Evolutionary conservation across 2,888 invertebrate species (phyloP).

Genomic region (Rotaria magnacalcarata): DNA sequence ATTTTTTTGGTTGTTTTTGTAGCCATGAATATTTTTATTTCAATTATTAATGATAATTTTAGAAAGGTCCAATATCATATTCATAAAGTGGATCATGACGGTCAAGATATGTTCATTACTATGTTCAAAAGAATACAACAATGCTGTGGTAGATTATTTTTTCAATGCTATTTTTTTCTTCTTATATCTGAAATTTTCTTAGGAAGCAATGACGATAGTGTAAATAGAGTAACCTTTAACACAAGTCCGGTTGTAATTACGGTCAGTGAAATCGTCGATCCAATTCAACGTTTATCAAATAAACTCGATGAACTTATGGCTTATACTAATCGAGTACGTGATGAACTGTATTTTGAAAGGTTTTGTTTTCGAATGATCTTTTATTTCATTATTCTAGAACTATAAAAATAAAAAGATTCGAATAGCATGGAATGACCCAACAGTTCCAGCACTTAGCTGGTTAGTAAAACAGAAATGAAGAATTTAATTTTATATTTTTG

Average conservation of each 20-base stretch:
- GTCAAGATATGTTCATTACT: neutral
- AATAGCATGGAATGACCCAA: neutral
- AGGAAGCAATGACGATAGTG: neutral
- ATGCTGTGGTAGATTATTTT: neutral
- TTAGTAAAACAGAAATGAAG: no score
- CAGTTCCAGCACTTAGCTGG: no score
- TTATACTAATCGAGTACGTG: neutral
- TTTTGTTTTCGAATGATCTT: no score
- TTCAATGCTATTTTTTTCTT: neutral
- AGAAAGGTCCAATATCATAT: neutral
- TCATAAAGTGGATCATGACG: neutral
- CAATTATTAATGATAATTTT: slow-evolving; percentile 41
- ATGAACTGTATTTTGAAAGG: no score
- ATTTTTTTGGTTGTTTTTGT: slow-evolving; percentile 34
- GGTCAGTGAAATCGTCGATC: neutral
- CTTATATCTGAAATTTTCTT: neutral
- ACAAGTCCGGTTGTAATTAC: neutral
- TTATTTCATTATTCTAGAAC: neutral
- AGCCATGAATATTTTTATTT: slow-evolving; percentile 38
- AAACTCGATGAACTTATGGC: neutral
- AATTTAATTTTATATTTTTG: no score
- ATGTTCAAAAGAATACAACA: neutral
- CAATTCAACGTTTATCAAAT: neutral
- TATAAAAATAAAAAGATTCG: neutral
- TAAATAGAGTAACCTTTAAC: neutral